A percentile compares a stretch with the other conserved stretches of the same genome.
phyloP scores from a whole-genome alignment of 2,113 vertebrate genomes.

The Ailuropoda melanoleuca region DNA sequence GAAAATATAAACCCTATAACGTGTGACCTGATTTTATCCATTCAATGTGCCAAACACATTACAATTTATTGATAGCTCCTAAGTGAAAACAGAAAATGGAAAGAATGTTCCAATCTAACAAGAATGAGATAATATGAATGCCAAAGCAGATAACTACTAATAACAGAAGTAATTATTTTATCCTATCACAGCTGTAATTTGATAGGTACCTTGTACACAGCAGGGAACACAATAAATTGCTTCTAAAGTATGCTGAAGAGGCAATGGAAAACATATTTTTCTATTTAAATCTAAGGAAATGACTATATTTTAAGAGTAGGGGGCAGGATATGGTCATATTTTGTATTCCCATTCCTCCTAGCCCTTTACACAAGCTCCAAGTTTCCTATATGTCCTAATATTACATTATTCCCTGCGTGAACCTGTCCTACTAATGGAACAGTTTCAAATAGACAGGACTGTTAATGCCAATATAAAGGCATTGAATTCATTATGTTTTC shows the following conservation, averaged over 20 bases:
- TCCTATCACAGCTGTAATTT: not conserved
- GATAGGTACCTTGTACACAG: not conserved
- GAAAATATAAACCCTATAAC: not conserved
- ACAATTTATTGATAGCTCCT: constrained; percentile 31
- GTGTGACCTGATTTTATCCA: not conserved
- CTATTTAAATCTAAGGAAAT: not conserved
- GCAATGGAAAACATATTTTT: not conserved
- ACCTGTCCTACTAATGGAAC: not conserved
- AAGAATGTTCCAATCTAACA: not conserved
- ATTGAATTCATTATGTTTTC: constrained; percentile 12
- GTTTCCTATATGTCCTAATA: not conserved
- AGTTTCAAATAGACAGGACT: not conserved
- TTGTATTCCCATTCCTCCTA: not conserved
- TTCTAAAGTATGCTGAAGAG: not conserved
- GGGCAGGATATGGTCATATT: not conserved
- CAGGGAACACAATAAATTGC: not conserved
- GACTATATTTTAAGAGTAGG: not conserved
- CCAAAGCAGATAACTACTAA: not conserved
- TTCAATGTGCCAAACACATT: constrained; percentile 17
- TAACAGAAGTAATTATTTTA: not conserved
- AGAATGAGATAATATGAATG: not conserved
- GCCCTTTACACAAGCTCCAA: not conserved
- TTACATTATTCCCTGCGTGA: not conserved
- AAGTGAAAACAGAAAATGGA: constrained; percentile 14
- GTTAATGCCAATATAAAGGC: not conserved